Evolutionary conservation across 2,797 vertebrate species (phyloP), one percentile per base, ranked within the genome.

Genomic region (Tragelaphus oryx): DNA sequence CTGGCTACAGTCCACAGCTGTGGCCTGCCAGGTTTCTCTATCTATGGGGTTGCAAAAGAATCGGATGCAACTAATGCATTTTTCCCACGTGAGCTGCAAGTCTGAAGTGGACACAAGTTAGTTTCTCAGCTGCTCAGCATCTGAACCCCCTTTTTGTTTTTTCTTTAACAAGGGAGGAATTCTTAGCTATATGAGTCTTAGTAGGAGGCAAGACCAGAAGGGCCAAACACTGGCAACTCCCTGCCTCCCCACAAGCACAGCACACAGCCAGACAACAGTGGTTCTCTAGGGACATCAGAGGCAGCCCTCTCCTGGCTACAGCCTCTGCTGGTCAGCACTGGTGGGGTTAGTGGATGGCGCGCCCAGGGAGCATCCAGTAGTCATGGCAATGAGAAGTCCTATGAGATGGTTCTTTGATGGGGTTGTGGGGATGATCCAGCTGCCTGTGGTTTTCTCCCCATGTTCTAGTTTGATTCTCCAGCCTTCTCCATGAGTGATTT

Each of bases 321-420:
- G 57, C 26, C 59, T 24, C 75, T 68, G 75, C 24, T 76, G 68
- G 4, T 46, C 1, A 12, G 52, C 37, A 13, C 68, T 4, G 14
- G 37, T 41, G 6, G 20, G 1, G 18, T 16, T 24, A 20, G 11
- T 28, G 4, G 8, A 17, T 0, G 5, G 1, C 4, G 4, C 20
- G 12, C 5, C 9, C 1, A 0, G 22, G 11, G 68, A 44, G 6
- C 12, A 4, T 8, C 48, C 28, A 76, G 48, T 20, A 55, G 54
- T 4, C 75, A 22, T 37, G 9, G 30, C 81, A 30, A 74, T 2
- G 74, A 62, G 41, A 68, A 16, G 18, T 1, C 48, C 48, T 26
- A 4, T 6, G 13, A 30, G 44, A 18, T 2, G 33, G 54, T 28
- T 89, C 46, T 26, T 16, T 11, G 48, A 59, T 10, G 14, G 22